Conservation (phyloP, 1,140 invertebrate genomes). For the Orchestia grillus region DNA sequence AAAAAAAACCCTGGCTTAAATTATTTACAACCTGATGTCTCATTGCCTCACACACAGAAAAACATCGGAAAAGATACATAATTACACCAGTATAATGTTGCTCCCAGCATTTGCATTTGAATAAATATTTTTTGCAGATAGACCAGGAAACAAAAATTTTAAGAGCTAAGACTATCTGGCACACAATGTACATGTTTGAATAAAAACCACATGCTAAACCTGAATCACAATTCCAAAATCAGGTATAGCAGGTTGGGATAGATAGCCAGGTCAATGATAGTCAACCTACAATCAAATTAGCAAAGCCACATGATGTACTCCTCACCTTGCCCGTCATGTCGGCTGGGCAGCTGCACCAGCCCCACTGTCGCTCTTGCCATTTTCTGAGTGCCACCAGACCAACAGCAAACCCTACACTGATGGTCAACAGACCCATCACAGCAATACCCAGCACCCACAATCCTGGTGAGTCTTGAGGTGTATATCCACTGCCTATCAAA, state of each 20-base stretch:
- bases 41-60: not conserved
- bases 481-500: not conserved
- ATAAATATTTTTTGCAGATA: too few relatives aligned
- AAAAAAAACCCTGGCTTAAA: not conserved
- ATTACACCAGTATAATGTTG: too few relatives aligned
- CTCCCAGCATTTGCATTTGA: too few relatives aligned
- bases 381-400: conserved; percentile 62
- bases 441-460: conserved; percentile 15
- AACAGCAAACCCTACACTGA: conserved; percentile 63
- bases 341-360: conserved; percentile 61
- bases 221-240: too few relatives aligned
- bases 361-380: conserved; percentile 63
- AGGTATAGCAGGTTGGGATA: too few relatives aligned
- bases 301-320: not conserved
- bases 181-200: too few relatives aligned
- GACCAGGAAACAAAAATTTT: too few relatives aligned
- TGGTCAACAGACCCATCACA: conserved; percentile 59
- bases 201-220: too few relatives aligned
- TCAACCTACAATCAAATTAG: too few relatives aligned
- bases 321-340: conserved; percentile 70
- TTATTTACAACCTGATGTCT: not conserved
- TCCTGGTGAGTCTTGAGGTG: not conserved
- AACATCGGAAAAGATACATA: too few relatives aligned
- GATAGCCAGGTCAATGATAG: too few relatives aligned
- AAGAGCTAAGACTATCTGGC: too few relatives aligned